phyloP scores from a whole-genome alignment of 2,113 vertebrate species.

The Pterocles orientalis region DNA sequence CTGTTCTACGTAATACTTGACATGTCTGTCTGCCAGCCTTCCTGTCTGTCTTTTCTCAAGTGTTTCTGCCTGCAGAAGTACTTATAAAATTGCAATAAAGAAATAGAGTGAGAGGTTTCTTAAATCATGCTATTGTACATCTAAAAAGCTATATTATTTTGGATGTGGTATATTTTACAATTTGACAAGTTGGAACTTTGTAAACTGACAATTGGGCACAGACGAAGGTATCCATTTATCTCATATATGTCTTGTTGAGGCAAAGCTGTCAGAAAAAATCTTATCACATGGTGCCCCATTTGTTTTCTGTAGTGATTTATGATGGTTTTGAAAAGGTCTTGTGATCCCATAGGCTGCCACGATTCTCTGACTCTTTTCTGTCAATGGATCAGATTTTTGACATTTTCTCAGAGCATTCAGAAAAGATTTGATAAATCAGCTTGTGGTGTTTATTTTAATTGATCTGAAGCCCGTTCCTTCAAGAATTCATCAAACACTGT shows the following conservation, averaged over 20 bases:
- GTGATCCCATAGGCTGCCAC: slow-evolving; percentile 89
- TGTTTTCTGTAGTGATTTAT: slow-evolving; percentile 91
- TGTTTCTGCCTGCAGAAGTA: not conserved
- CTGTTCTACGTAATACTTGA: not conserved
- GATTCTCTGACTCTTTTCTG: slow-evolving; percentile 85
- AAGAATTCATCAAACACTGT: slow-evolving; percentile 83
- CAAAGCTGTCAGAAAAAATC: slow-evolving; percentile 87
- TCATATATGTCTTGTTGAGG: slow-evolving; percentile 82
- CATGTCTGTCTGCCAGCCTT: not conserved
- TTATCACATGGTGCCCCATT: slow-evolving; percentile 87
- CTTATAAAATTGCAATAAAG: slow-evolving; percentile 34
- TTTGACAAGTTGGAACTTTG: slow-evolving; percentile 84
- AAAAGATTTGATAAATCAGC: slow-evolving; percentile 89
- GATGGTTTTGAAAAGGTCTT: slow-evolving; percentile 91
- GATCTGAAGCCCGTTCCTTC: slow-evolving; percentile 83
- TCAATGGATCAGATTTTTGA: slow-evolving; percentile 88
- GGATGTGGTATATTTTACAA: slow-evolving; percentile 76
- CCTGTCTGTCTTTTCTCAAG: not conserved
- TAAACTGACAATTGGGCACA: slow-evolving; percentile 83
- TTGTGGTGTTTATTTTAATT: slow-evolving; percentile 88
- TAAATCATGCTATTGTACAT: slow-evolving; percentile 59
- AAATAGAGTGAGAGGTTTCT: slow-evolving; percentile 39
- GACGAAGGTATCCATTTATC: slow-evolving; percentile 83
- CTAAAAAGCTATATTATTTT: slow-evolving; percentile 75
- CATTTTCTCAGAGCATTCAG: slow-evolving; percentile 84